Conservation (phyloP, 2,797 vertebrate genomes). For the Lacerta viridis region DNA sequence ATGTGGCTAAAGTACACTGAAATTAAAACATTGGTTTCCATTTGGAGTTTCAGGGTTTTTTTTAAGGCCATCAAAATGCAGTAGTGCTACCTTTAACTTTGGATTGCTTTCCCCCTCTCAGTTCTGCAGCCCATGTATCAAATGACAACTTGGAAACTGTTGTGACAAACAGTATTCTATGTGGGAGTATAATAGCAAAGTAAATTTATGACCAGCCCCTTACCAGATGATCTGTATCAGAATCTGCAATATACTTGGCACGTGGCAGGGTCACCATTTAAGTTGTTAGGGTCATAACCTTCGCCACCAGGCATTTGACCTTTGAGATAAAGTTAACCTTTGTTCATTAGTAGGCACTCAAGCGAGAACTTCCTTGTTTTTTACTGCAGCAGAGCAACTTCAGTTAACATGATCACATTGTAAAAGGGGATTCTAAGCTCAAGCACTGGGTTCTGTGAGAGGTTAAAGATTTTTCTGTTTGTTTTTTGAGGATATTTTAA, state of each 20-base stretch:
- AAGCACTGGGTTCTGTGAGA: conserved; percentile 76
- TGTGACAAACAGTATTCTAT: conserved; percentile 80
- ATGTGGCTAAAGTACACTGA: conserved; percentile 70
- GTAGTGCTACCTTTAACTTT: conserved; percentile 70
- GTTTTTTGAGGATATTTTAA: conserved; percentile 59
- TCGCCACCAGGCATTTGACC: conserved; percentile 93
- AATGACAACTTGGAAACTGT: conserved; percentile 81
- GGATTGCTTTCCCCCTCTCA: conserved; percentile 73
- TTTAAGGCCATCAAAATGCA: background rate
- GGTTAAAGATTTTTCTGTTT: conserved; percentile 58
- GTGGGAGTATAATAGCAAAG: conserved; percentile 81
- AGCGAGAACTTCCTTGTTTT: conserved; percentile 87
- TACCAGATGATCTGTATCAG: conserved; percentile 87
- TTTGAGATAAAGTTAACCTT: conserved; percentile 94
- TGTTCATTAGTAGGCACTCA: conserved; percentile 93
- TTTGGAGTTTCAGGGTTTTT: conserved; percentile 65
- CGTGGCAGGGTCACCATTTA: conserved; percentile 92
- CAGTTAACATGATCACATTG: conserved; percentile 83
- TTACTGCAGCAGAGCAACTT: conserved; percentile 82
- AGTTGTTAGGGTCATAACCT: conserved; percentile 90
- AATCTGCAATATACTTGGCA: conserved; percentile 88
- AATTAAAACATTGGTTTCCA: conserved; percentile 67
- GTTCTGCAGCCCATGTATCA: conserved; percentile 72
- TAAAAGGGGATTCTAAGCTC: conserved; percentile 70
- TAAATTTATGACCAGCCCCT: conserved; percentile 87